Evolutionary conservation across 2,797 vertebrate species (phyloP).

Genomic region (Streptopelia turtur): DNA sequence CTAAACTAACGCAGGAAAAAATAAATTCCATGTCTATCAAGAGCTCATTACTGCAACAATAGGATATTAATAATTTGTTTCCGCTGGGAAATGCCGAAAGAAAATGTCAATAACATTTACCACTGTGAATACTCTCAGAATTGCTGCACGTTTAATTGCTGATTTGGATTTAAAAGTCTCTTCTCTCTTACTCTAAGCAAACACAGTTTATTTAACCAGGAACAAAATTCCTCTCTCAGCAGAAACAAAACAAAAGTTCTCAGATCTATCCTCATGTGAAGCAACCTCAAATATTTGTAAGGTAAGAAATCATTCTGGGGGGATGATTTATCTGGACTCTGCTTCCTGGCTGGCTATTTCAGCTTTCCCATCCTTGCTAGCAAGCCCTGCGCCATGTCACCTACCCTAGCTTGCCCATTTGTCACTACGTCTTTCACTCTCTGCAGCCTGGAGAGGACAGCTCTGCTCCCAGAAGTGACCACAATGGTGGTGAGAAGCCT

Average conservation of each 20-base stretch:
- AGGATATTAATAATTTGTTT: conserved; percentile 35
- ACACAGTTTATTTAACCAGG: neutral
- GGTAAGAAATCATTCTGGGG: neutral
- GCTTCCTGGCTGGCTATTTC: neutral
- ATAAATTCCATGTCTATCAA: neutral
- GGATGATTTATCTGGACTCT: neutral
- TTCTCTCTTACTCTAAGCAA: neutral
- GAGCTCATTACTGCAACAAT: conserved; percentile 13
- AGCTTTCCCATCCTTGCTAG: neutral
- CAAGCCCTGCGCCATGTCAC: neutral
- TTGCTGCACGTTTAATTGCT: conserved; percentile 25
- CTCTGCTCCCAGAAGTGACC: accelerated
- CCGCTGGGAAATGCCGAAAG: neutral
- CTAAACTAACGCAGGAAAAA: neutral
- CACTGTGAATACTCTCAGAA: neutral
- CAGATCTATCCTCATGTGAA: neutral
- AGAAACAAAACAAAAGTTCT: neutral
- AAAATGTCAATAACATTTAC: conserved; percentile 41
- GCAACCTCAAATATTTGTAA: neutral
- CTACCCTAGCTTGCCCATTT: neutral
- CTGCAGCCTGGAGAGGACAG: neutral
- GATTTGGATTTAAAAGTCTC: conserved; percentile 8
- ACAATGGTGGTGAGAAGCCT: accelerated
- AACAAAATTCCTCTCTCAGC: neutral
- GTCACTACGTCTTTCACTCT: neutral